Evolutionary conservation across 1,140 invertebrate genomes (phyloP), one percentile per base, ranked within the genome.

Genomic region (Oryzaephilus surinamensis): DNA sequence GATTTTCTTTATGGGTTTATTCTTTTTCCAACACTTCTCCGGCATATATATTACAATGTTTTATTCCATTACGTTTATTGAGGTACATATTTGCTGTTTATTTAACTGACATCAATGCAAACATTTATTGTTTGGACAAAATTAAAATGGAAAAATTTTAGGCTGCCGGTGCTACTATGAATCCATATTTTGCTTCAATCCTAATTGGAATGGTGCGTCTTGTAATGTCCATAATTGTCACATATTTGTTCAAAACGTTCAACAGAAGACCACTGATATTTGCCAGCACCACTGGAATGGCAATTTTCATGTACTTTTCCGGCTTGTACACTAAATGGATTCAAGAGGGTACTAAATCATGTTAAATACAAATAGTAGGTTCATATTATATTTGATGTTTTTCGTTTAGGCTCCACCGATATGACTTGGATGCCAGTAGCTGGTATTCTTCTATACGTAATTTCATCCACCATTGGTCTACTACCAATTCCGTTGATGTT

Each of bases 21-120:
- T 77, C 41, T 55, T 66, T 2, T 69, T 76, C 32, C 74, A 77
- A 51, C 72, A 76, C 46, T 69, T 72, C 26, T 66, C 65, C 12
- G 74, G 74, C 16, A 70, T 77, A n/a, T n/a, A n/a, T n/a, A n/a
- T 52, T 76, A 80, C 50, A 74, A 76, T 2, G 72, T 78, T 6
- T 66, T 81, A 17, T 81, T 79, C 48, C 80, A 78, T 47, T 71
- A n/a, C n/a, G n/a, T n/a, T n/a, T n/a, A n/a, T n/a, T n/a, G n/a
- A n/a, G n/a, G 21, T 64, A 57, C n/a, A n/a, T n/a, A n/a, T n/a
- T n/a, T n/a, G n/a, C n/a, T n/a, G n/a, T n/a, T n/a, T n/a, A n/a
- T n/a, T n/a, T n/a, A n/a, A n/a, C n/a, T n/a, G n/a, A n/a, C n/a
- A n/a, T n/a, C n/a, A n/a, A n/a, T n/a, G n/a, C n/a, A n/a, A n/a